Conservation (phyloP, 2,888 invertebrate genomes). For the Himalopsyche tibetana region DNA sequence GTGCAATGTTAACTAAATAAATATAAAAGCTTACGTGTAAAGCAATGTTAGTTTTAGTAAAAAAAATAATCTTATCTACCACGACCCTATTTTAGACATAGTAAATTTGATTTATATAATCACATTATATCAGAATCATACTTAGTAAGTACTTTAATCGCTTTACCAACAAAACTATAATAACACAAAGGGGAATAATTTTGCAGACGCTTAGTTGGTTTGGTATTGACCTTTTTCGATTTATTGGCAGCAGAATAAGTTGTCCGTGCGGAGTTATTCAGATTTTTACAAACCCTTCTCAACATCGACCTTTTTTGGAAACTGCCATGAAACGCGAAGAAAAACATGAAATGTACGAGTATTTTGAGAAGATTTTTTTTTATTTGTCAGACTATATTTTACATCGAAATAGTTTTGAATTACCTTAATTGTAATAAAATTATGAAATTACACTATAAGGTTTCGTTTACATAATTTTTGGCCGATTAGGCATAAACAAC, state of each 20-base stretch:
- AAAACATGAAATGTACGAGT: conserved; percentile 1
- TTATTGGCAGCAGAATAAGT: conserved; percentile 19
- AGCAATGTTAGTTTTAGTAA: no score
- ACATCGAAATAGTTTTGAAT: neutral
- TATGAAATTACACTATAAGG: no score
- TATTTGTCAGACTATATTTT: neutral
- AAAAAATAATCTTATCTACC: no score
- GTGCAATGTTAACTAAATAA: no score
- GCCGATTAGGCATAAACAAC: no score
- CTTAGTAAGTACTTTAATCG: no score
- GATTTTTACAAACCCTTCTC: conserved; percentile 23
- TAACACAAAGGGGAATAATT: neutral
- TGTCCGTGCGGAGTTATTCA: conserved; percentile 10
- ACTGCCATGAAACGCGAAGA: neutral
- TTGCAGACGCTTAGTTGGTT: conserved; percentile 10
- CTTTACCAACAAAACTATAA: neutral
- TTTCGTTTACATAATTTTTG: no score
- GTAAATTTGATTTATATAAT: no score
- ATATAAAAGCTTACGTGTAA: no score
- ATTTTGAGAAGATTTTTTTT: neutral
- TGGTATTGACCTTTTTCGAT: conserved; percentile 21
- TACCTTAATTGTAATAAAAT: no score
- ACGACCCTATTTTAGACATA: no score
- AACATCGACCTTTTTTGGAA: neutral
- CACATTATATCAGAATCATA: no score